Evolutionary conservation across 2,113 vertebrate genomes (phyloP).

Genomic region (Progne subis): DNA sequence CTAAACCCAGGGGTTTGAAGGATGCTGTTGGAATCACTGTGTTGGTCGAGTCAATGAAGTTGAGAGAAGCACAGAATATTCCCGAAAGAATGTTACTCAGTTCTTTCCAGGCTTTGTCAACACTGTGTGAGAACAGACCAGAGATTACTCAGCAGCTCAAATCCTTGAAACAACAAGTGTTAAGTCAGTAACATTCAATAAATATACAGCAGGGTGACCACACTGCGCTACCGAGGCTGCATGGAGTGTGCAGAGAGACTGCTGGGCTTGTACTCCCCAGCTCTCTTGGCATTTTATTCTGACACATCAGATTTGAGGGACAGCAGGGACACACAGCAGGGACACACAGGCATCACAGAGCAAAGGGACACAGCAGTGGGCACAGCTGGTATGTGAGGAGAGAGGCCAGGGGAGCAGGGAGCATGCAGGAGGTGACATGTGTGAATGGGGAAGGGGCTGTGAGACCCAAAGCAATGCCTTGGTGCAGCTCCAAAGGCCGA

Average conservation of each 20-base stretch:
- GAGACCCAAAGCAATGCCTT: neutral
- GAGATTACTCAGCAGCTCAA: neutral
- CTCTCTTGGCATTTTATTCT: neutral
- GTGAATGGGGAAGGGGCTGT: neutral
- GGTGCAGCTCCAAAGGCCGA: neutral
- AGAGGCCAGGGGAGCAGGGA: neutral
- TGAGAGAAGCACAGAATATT: conserved; percentile 97
- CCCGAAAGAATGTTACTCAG: conserved; percentile 95
- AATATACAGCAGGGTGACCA: fast-evolving
- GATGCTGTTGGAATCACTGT: conserved; percentile 93
- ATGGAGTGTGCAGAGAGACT: neutral
- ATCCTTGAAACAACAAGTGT: neutral
- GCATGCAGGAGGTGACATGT: fast-evolving
- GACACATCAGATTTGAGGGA: neutral
- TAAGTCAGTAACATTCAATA: neutral
- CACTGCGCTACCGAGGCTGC: neutral
- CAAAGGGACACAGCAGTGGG: fast-evolving
- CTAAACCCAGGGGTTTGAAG: conserved; percentile 93
- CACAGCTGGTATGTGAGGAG: neutral
- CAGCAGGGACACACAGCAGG: neutral
- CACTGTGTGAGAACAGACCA: conserved; percentile 73
- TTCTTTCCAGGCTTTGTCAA: conserved; percentile 93
- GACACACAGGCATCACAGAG: neutral
- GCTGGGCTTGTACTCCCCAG: neutral
- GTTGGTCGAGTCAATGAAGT: conserved; percentile 98